A percentile compares a stretch with the other conserved stretches of the same genome.
These are phyloP conservation scores for Limnodromus scolopaceus DNA, from an alignment of 2,797 vertebrate species.

Conservation along the genomic window DNA sequence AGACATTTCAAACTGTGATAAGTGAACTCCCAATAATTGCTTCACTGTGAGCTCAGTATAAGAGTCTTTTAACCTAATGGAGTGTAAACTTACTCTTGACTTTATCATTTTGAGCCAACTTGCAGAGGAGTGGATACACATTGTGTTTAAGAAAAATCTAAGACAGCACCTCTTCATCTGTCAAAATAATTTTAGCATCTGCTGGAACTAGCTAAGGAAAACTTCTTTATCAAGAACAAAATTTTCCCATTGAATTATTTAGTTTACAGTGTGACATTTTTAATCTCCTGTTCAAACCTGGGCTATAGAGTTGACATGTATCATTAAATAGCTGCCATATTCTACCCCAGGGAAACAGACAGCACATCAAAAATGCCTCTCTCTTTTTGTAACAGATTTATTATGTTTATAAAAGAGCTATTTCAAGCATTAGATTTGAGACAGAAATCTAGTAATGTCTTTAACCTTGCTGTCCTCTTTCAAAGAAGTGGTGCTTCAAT, in stretches of 20 bases:
- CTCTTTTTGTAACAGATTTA: not conserved
- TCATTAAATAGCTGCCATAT: not conserved
- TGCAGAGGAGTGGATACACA: not conserved
- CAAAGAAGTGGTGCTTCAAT: not conserved
- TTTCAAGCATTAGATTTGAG: slow-evolving; percentile 8
- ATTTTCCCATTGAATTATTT: not conserved
- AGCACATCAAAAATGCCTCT: not conserved
- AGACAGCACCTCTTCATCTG: not conserved
- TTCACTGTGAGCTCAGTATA: not conserved
- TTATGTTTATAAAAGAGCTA: slow-evolving; percentile 12
- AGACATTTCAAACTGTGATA: slow-evolving; percentile 20
- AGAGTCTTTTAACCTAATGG: slow-evolving; percentile 17
- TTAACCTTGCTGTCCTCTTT: slow-evolving; percentile 26
- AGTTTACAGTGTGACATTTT: not conserved
- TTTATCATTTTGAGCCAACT: slow-evolving; percentile 12
- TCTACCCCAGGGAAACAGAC: not conserved
- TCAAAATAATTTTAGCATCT: slow-evolving; percentile 21
- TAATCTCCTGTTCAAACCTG: not conserved
- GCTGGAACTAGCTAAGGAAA: not conserved
- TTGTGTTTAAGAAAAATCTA: slow-evolving; percentile 2
- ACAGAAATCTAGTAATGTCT: not conserved
- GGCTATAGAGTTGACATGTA: not conserved
- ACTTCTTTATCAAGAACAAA: not conserved
- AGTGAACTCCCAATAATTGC: not conserved
- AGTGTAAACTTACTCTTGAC: not conserved